Evolutionary conservation across 2,113 vertebrate genomes (phyloP).

Genomic region (Brachyhypopomus occidentalis): DNA sequence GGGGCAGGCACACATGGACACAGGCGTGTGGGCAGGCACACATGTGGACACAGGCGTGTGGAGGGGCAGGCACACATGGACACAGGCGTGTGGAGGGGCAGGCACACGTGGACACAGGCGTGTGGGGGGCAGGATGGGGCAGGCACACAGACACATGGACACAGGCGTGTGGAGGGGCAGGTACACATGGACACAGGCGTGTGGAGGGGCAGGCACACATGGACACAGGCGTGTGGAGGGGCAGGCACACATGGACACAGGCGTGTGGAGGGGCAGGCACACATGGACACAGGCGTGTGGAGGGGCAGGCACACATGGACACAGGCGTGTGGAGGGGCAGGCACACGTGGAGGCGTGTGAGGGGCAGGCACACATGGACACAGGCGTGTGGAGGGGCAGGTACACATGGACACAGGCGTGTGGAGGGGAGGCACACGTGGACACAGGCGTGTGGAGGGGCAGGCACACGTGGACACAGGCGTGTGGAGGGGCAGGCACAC

Average conservation of each 20-base stretch:
- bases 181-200: background rate
- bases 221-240: too few species aligned
- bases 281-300: background rate
- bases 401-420: background rate
- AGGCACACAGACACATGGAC: background rate
- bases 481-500: background rate
- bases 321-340: background rate
- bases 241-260: too few species aligned
- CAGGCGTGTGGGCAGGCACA: too few species aligned
- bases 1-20: background rate
- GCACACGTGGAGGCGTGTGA: background rate
- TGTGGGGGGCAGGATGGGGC: background rate
- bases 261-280: background rate
- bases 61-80: background rate
- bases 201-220: background rate
- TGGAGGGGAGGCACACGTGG: too few species aligned
- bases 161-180: background rate
- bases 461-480: background rate
- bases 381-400: background rate
- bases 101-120: too few species aligned
- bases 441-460: background rate
- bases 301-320: too few species aligned
- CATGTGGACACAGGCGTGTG: background rate
- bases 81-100: too few species aligned
- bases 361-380: too few species aligned